Conservation (phyloP, 2,888 invertebrate genomes). For the Lithophane leautieri region DNA sequence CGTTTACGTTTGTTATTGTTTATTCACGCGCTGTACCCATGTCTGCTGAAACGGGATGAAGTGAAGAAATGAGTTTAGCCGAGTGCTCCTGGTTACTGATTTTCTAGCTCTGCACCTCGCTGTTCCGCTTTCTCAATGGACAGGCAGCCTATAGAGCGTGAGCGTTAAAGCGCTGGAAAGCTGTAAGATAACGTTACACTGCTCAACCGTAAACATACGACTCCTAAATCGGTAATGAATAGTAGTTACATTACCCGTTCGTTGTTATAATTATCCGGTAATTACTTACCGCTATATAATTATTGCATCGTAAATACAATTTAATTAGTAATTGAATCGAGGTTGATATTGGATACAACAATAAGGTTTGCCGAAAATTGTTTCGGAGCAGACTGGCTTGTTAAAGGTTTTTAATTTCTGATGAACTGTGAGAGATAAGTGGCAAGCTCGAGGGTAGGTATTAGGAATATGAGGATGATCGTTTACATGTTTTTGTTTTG, state of each 20-base stretch:
- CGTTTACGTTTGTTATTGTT: too few relatives aligned
- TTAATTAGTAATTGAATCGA: slow-evolving; percentile 25
- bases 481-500: too few relatives aligned
- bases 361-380: slow-evolving; percentile 27
- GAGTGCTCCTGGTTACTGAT: too few relatives aligned
- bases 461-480: neutral
- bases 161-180: slow-evolving; percentile 20
- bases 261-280: slow-evolving; percentile 7
- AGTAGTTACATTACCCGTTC: neutral
- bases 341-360: slow-evolving; percentile 45
- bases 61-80: too few relatives aligned
- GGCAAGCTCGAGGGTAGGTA: too few relatives aligned
- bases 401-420: slow-evolving; percentile 9
- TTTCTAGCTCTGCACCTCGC: neutral
- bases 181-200: neutral
- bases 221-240: slow-evolving; percentile 1
- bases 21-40: neutral
- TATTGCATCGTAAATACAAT: slow-evolving; percentile 36
- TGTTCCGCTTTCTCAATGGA: neutral
- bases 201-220: slow-evolving; percentile 12
- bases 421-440: neutral
- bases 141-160: neutral
- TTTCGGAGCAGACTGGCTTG: neutral
- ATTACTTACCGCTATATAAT: slow-evolving; percentile 17
- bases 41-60: neutral